These are phyloP conservation scores for Enchytraeus crypticus DNA, from an alignment of 2,888 invertebrate genomes.

Conservation along the genomic window DNA sequence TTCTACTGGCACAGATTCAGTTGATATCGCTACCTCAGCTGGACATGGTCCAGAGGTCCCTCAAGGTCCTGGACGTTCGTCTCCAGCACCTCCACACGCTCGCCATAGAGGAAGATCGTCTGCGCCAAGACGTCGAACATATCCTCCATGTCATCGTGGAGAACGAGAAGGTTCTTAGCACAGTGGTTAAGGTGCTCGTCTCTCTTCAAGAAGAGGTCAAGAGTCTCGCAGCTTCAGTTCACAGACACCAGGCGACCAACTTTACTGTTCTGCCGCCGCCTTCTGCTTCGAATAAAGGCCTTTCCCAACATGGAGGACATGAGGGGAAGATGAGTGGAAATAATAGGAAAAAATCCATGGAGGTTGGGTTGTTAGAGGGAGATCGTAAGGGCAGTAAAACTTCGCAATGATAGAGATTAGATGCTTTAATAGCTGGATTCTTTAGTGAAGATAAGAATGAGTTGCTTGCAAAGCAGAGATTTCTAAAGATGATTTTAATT, in stretches of 20 bases:
- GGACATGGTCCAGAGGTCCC: constrained; percentile 45
- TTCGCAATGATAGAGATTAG: no score
- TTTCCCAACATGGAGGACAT: no score
- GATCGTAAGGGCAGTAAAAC: no score
- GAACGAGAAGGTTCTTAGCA: constrained; percentile 46
- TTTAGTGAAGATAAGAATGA: no score
- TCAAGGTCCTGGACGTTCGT: constrained; percentile 46
- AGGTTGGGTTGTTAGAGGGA: no score
- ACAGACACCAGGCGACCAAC: constrained; percentile 10
- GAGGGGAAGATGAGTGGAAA: no score
- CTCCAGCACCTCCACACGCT: constrained; percentile 45
- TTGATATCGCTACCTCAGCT: constrained; percentile 46
- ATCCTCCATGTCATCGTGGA: constrained; percentile 44
- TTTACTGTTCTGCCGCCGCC: constrained; percentile 8
- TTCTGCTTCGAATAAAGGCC: no score
- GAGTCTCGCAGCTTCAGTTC: constrained; percentile 4
- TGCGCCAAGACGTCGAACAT: constrained; percentile 46
- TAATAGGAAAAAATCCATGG: no score
- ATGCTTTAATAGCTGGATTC: no score
- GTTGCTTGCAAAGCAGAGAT: no score
- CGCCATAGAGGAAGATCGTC: constrained; percentile 42
- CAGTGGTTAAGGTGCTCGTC: constrained; percentile 43
- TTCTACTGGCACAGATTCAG: constrained; percentile 34
- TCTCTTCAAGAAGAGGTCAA: constrained; percentile 37
- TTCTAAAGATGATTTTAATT: no score